Base-by-base conservation (phyloP, 2,888 invertebrate genomes). In the Melieria crassipennis region DNA sequence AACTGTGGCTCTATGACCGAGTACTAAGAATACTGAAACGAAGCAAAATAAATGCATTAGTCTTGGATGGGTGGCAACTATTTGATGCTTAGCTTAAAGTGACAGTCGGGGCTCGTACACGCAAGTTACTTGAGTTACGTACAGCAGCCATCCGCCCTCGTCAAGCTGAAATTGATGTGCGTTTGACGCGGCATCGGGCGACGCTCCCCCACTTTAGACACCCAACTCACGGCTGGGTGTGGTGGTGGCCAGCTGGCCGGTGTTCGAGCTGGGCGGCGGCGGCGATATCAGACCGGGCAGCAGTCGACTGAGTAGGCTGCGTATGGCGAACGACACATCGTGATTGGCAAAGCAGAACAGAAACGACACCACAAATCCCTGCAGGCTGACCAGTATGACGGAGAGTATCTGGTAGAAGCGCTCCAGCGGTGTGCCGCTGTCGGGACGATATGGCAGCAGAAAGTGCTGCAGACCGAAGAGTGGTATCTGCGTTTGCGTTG, bases 301-400 rank as follows among this genome's bases (percentile, higher is more conserved):
- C 57, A 82, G 75, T 56, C 89, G 87, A 62, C 88, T 84, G 4
- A 89, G 70, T 55, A 88, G 85, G 0, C 87, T 85, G 70, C 87
- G 87, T 30, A 89, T 81, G 4, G 90, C 90, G 64, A 88, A 87
- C 69, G 89, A 87, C 10, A 93, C 93, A 83, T 93, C 93, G 75
- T 92, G 91, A 85, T 93, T 93, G 76, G 92, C 92, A 87, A 93
- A 93, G 81, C 92, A 92, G 81, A 92, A 92, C 6, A 93, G 87
- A 64, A 92, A 88, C 0, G 93, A 89, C 5, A 93, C 91, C 79
- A 91, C 92, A 47, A 92, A 86, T 46, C 93, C 93, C 89, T 94
- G 94, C 67, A 92, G 88, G 45, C 93, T 93, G 11, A 92, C 91
- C 11, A 93, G 86, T 30, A 92, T 82, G 1, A 93, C 92, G 0